Conservation (phyloP, 2,797 vertebrate genomes). For the Ctenopoma kingsleyae region DNA sequence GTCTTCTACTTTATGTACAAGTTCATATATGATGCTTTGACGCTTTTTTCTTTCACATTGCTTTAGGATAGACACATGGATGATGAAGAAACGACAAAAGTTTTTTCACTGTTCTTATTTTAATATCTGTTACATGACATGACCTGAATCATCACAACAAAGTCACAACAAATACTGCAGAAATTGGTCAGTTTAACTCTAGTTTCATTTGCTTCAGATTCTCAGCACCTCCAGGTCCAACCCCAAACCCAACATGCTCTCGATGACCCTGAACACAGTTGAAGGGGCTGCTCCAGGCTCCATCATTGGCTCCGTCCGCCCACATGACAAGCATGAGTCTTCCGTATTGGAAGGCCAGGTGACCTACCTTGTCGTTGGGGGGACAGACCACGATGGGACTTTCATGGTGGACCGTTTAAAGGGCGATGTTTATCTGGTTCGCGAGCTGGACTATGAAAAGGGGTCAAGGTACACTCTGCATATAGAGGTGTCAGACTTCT, state of each 20-base stretch:
- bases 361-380: conserved; percentile 92
- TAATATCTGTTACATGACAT: background rate
- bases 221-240: conserved; percentile 81
- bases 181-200: background rate
- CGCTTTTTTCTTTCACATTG: conserved; percentile 17
- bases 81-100: background rate
- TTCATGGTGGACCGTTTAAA: conserved; percentile 92
- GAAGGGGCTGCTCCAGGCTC: conserved; percentile 93
- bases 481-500: conserved; percentile 90
- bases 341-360: conserved; percentile 77
- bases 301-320: conserved; percentile 89
- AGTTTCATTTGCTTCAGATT: conserved; percentile 79
- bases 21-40: background rate
- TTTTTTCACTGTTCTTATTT: background rate
- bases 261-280: conserved; percentile 87
- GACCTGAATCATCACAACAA: conserved; percentile 16
- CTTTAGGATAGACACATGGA: conserved; percentile 3
- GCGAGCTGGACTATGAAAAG: conserved; percentile 93
- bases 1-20: background rate
- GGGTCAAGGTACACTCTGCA: conserved; percentile 88
- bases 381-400: conserved; percentile 88
- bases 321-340: conserved; percentile 74
- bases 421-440: conserved; percentile 91
- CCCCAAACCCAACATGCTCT: conserved; percentile 84
- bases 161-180: conserved; percentile 1